Evolutionary conservation across 2,888 invertebrate genomes (phyloP), one percentile per base, ranked within the genome.

Genomic region (Hermaeophaga mercurialis): DNA sequence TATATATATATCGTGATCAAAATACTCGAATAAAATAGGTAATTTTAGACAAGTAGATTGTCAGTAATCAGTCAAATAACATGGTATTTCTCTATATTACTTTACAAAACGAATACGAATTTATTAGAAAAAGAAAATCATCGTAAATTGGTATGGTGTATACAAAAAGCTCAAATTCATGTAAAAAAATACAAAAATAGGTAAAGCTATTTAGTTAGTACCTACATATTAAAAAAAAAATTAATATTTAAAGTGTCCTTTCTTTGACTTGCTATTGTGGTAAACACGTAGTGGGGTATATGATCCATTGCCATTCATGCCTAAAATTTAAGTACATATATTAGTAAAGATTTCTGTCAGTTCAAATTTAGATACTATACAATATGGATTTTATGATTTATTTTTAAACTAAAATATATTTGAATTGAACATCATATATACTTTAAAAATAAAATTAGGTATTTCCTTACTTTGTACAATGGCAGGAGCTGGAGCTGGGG

Each of bases 161-260:
- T n/a, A n/a, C n/a, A n/a, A n/a, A n/a, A n/a, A n/a, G n/a, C n/a
- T 34, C 28, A 53, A 14, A 57, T 54, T 54, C 31, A n/a, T 36
- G 24, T 45, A 49, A 46, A 45, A 50, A 31, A 22, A 53, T 59
- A 59, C 54, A 59, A 62, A 57, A 59, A 58, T 59, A 59, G 26
- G 45, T 62, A 58, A 59, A 59, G 59, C 58, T 61, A n/a, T n/a
- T n/a, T n/a, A n/a, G 28, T 57, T 47, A 36, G 36, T 22, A 34
- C 3, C 43, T 24, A 18, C 14, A 22, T 47, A 41, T 24, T 28
- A 17, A 18, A 49, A 53, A 54, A 52, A 46, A 54, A 63, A 45
- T 83, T 82, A 91, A 77, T 90, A 91, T 75, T 90, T 85, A 80
- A 90, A 91, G 73, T 90, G 89, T 58, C 89, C 90, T 77, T 90